Percentiles rank a stretch among this genome's conserved stretches.
These are phyloP conservation scores for Pelmatolapia mariae DNA, from an alignment of 2,113 vertebrate genomes.

Conservation along the genomic window DNA sequence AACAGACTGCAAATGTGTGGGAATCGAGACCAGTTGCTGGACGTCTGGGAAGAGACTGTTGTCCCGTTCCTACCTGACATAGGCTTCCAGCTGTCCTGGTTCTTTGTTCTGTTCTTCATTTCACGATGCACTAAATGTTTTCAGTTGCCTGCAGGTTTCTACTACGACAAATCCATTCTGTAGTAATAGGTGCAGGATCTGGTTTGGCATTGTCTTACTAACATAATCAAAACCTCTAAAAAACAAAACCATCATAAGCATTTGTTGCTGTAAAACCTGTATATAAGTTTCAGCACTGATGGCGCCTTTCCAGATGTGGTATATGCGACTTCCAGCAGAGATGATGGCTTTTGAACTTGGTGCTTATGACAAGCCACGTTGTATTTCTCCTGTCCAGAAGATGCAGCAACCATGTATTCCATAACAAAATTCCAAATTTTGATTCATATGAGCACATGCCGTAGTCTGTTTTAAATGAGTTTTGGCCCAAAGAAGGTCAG, in stretches of 20 bases:
- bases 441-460: background rate
- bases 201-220: background rate
- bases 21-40: background rate
- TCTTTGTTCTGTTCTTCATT: no score
- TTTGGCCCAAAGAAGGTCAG: background rate
- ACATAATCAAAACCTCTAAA: background rate
- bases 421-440: background rate
- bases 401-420: background rate
- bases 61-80: no score
- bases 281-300: background rate
- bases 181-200: background rate
- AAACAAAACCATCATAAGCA: background rate
- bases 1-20: background rate
- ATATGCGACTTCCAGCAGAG: background rate
- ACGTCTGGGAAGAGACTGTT: no score
- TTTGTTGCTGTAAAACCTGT: background rate
- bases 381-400: background rate
- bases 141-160: background rate
- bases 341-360: background rate
- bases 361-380: background rate
- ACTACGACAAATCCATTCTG: background rate
- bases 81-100: no score
- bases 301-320: background rate
- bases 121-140: no score
- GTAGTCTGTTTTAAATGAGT: fast-evolving